These are phyloP conservation scores for Philotrypesis tridentata DNA, from an alignment of 1,140 invertebrate genomes.

Conservation along the genomic window DNA sequence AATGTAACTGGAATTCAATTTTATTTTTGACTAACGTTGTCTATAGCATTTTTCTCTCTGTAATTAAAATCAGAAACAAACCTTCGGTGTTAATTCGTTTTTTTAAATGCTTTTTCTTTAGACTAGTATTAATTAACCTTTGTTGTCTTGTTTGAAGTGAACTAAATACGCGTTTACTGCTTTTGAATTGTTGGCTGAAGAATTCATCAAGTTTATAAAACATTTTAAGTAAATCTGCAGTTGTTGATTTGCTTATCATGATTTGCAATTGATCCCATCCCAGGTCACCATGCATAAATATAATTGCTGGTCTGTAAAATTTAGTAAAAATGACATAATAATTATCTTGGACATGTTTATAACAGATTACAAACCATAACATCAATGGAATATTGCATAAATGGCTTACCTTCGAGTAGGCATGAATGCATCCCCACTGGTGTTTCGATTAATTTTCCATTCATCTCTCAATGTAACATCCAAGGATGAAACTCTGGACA, in stretches of 20 bases:
- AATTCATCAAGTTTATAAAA: slow-evolving; percentile 97
- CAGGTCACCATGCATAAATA: slow-evolving; percentile 94
- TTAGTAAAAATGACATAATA: slow-evolving; percentile 14
- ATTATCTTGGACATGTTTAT: too few relatives aligned
- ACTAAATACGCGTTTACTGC: slow-evolving; percentile 91
- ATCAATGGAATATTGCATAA: neutral
- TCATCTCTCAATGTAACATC: slow-evolving; percentile 87
- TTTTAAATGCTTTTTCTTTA: slow-evolving; percentile 70
- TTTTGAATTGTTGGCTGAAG: slow-evolving; percentile 96
- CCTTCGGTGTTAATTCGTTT: slow-evolving; percentile 66
- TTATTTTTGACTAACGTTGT: neutral
- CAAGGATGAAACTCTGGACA: slow-evolving; percentile 90
- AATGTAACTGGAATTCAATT: too few relatives aligned
- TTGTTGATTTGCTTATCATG: slow-evolving; percentile 96
- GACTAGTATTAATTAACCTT: slow-evolving; percentile 72
- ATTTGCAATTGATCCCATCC: slow-evolving; percentile 96
- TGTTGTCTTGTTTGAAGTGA: slow-evolving; percentile 79
- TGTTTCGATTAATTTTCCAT: slow-evolving; percentile 80
- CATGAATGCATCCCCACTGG: slow-evolving; percentile 72
- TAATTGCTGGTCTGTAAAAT: slow-evolving; percentile 84
- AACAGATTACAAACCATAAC: too few relatives aligned
- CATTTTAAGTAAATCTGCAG: slow-evolving; percentile 97
- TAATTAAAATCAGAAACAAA: slow-evolving; percentile 36
- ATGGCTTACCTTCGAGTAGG: slow-evolving; percentile 76
- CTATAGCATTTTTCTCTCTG: neutral